Evolutionary conservation across 1,140 invertebrate species (phyloP).

Genomic region (Panagrolaimus sp.): DNA sequence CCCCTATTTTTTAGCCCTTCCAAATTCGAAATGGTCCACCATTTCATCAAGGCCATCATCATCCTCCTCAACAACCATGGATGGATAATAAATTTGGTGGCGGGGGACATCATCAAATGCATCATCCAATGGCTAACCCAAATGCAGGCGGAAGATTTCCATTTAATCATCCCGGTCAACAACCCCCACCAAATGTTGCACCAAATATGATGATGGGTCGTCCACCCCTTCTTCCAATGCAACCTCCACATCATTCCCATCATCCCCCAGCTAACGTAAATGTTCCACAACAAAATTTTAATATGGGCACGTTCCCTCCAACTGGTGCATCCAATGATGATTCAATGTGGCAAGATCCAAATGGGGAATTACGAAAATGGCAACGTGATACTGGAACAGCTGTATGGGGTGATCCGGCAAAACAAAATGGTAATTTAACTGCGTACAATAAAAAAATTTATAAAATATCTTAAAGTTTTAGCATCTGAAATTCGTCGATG

Average conservation of each 20-base stretch:
- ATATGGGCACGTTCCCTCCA: constrained; percentile 19
- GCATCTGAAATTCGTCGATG: constrained; percentile 6
- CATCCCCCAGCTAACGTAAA: neutral
- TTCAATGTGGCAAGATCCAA: constrained; percentile 30
- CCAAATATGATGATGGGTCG: constrained; percentile 11
- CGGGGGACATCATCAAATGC: constrained; percentile 2
- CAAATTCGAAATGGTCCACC: constrained; percentile 3
- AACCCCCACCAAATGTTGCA: neutral
- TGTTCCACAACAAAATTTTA: neutral
- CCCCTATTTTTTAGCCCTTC: neutral
- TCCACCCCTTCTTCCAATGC: neutral
- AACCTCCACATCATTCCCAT: neutral
- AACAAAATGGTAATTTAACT: constrained; percentile 18
- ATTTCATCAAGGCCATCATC: constrained; percentile 1
- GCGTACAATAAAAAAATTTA: neutral
- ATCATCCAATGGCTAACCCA: neutral
- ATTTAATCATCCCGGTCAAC: neutral
- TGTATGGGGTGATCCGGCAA: constrained; percentile 35
- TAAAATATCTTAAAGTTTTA: neutral
- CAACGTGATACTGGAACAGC: constrained; percentile 41
- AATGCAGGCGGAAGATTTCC: neutral
- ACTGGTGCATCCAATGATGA: constrained; percentile 17
- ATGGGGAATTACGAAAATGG: constrained; percentile 35
- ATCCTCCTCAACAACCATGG: constrained; percentile 1
- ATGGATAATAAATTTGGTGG: constrained; percentile 7